Conservation (phyloP, 1,140 invertebrate genomes). For the Wasmannia auropunctata region DNA sequence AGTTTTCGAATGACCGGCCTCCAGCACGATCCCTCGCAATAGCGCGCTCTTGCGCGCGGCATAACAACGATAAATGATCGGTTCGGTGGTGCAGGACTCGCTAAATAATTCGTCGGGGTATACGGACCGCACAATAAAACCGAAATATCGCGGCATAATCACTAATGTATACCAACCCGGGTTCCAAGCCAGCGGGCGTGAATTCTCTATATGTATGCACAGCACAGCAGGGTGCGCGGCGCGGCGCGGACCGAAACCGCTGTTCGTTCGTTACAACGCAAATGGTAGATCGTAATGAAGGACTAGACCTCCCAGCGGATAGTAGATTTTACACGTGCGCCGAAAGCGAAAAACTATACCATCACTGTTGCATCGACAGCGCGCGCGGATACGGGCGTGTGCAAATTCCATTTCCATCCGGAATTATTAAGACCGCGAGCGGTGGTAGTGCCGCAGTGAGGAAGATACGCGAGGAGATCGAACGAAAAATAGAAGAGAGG, state of each 20-base stretch:
- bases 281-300: conserved; percentile 45
- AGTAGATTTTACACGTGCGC: conserved; percentile 53
- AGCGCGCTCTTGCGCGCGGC: conserved; percentile 1
- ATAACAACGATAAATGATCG: conserved; percentile 52
- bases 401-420: conserved; percentile 52
- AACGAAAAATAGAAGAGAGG: conserved; percentile 52
- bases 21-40: conserved; percentile 25
- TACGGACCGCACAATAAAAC: conserved; percentile 51
- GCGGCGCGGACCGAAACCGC: background rate
- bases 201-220: conserved; percentile 48
- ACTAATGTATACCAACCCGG: conserved; percentile 56
- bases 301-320: conserved; percentile 22
- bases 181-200: conserved; percentile 42
- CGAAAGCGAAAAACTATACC: conserved; percentile 51
- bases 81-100: conserved; percentile 6
- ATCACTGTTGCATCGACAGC: conserved; percentile 46
- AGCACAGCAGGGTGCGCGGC: background rate
- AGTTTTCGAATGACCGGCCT: conserved; percentile 41
- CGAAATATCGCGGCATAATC: conserved; percentile 60
- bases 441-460: background rate
- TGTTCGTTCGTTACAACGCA: conserved; percentile 39
- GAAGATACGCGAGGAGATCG: conserved; percentile 40
- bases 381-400: background rate
- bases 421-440: conserved; percentile 53
- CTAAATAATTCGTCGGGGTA: conserved; percentile 55